These are phyloP conservation scores for Lophius piscatorius DNA, from an alignment of 2,113 vertebrate genomes.

Conservation along the genomic window DNA sequence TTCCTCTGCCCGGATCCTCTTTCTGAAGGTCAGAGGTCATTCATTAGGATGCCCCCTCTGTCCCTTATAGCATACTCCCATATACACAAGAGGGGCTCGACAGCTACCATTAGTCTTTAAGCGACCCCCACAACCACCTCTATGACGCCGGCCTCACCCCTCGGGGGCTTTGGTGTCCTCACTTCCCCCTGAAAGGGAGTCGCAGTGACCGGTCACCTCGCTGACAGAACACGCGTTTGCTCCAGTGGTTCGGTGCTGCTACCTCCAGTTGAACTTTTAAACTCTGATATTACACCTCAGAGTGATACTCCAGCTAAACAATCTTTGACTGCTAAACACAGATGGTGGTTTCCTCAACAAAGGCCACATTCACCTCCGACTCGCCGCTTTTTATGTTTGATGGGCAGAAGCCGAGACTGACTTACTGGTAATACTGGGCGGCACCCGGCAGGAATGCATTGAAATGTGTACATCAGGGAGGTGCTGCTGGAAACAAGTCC, in stretches of 20 bases:
- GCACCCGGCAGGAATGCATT: conserved; percentile 6
- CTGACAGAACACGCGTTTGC: conserved; percentile 48
- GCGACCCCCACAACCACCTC: conserved; percentile 21
- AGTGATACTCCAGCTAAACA: neutral
- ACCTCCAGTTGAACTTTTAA: conserved; percentile 3
- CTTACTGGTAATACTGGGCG: neutral
- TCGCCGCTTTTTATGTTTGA: neutral
- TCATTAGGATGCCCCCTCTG: conserved; percentile 65
- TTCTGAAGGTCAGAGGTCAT: conserved; percentile 64
- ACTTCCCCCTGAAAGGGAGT: conserved; percentile 54
- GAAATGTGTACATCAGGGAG: conserved; percentile 5
- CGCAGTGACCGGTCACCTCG: conserved; percentile 48
- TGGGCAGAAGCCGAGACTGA: neutral
- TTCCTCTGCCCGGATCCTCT: conserved; percentile 72
- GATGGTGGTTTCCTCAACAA: neutral
- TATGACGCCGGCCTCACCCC: conserved; percentile 14
- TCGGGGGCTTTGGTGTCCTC: conserved; percentile 56
- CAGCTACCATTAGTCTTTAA: conserved; percentile 69
- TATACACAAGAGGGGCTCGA: conserved; percentile 42
- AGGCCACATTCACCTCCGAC: neutral
- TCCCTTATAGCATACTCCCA: conserved; percentile 54
- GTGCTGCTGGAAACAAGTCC: conserved; percentile 16
- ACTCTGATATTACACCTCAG: neutral
- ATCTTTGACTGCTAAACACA: neutral
- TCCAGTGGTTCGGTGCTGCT: neutral